Base-by-base conservation (phyloP, 1,140 invertebrate species). In the Teleopsis dalmanni region DNA sequence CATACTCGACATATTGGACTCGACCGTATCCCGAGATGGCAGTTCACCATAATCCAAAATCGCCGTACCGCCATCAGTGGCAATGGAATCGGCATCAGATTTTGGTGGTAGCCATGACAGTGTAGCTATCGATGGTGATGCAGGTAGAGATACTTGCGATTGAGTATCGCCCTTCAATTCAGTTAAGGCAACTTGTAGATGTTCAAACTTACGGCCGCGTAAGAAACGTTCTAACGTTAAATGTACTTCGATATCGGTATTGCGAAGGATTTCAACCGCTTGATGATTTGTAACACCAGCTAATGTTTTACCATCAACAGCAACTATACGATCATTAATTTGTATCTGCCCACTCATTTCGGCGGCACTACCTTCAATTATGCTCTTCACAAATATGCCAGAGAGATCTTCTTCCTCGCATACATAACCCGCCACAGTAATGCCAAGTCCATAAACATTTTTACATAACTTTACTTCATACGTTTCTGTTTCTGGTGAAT, bases 361-460 rank as follows among this genome's bases (percentile, higher is more conserved):
- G 18, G 92, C 94, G 56, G 90, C 88, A 73, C 91, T 94, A 9
- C 89, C 88, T 68, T 89, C 84, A 55, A 89, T 89, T 45, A 97
- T 86, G 70, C 89, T 92, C 75, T 96, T 96, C 2, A 97, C 89
- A 76, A 96, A 97, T 59, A 97, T 95, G 4, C 67, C 67, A 42
- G 89, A 91, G 3, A 96, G 75, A 72, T 96, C 93, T 72, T 92
- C 90, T 53, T 81, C 76, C 57, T 83, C 81, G 64, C 81, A 83
- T 0, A 83, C 80, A 66, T 83, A 82, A 6, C 81, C 81, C 8
- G 81, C 81, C 19, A 82, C 79, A 3, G 81, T 82, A 27, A 83
- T 81, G 19, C 81, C 81, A 53, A 83, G 68, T 14, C 81, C 81
- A 64, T 79, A 81, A 19, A 81, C 80, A 69, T 81, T 81, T 58